phyloP scores from a whole-genome alignment of 2,113 vertebrate genomes.

The Anseranas semipalmata region DNA sequence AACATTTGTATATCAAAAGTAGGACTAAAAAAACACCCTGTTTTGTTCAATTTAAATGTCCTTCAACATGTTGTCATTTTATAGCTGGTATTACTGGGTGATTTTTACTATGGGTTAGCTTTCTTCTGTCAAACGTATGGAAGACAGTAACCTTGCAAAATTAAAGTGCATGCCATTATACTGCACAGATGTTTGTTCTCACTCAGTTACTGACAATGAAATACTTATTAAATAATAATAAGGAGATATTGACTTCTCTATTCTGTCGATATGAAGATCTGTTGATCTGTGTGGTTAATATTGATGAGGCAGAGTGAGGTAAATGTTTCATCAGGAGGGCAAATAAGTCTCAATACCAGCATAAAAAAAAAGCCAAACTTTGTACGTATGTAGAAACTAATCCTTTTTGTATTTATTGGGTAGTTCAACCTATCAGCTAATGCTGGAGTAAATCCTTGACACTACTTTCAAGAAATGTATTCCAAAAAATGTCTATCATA shows the following conservation, averaged over 20 bases:
- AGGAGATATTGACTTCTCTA: constrained; percentile 69
- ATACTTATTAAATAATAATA: constrained; percentile 80
- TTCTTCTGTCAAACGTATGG: constrained; percentile 38
- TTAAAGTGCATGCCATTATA: constrained; percentile 55
- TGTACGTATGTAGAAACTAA: not conserved
- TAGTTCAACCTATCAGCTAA: constrained; percentile 10
- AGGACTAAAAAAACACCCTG: constrained; percentile 21
- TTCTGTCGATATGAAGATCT: constrained; percentile 73
- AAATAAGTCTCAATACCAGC: constrained; percentile 25
- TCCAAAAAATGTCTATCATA: constrained; percentile 31
- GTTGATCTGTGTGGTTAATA: constrained; percentile 69
- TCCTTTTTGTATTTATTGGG: constrained; percentile 20
- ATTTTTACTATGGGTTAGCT: constrained; percentile 48
- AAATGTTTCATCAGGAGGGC: constrained; percentile 39
- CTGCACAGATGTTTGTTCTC: constrained; percentile 68
- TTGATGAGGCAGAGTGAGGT: constrained; percentile 61
- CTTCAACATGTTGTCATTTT: constrained; percentile 71
- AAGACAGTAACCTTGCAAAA: constrained; percentile 52
- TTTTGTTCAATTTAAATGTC: constrained; percentile 73
- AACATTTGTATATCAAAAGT: constrained; percentile 75
- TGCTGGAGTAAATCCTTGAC: constrained; percentile 11
- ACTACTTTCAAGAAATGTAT: not conserved
- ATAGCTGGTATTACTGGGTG: constrained; percentile 31
- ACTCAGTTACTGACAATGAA: constrained; percentile 68
- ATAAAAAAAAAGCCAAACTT: not conserved